A percentile compares a stretch with the other conserved stretches of the same genome.
Conservation (phyloP, 2,888 invertebrate species). For the Crepidodera aurea region DNA sequence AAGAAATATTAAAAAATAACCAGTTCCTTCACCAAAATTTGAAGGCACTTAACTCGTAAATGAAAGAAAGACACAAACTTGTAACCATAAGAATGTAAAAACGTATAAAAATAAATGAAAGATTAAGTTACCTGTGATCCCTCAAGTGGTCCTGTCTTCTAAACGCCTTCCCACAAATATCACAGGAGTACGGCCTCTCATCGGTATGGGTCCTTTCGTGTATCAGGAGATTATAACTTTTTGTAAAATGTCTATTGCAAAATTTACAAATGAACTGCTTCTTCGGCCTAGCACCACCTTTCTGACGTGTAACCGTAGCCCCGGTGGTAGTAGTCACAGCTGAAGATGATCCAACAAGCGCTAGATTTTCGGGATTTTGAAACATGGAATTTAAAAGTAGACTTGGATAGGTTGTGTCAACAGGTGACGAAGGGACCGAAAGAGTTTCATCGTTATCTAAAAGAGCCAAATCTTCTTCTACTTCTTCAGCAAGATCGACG, state of each 20-base stretch:
- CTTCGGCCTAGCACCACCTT: slow-evolving; percentile 69
- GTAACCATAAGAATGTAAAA: neutral
- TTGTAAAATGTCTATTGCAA: slow-evolving; percentile 97
- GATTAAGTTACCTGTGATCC: slow-evolving; percentile 80
- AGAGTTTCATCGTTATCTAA: slow-evolving; percentile 75
- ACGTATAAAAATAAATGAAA: too few relatives aligned
- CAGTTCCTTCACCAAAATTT: too few relatives aligned
- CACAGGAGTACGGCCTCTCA: slow-evolving; percentile 96
- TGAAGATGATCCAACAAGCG: slow-evolving; percentile 61
- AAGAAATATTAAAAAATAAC: too few relatives aligned
- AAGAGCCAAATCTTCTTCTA: slow-evolving; percentile 77
- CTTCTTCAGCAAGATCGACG: slow-evolving; percentile 74
- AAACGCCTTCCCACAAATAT: slow-evolving; percentile 97
- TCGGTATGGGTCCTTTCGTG: slow-evolving; percentile 98
- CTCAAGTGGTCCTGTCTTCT: slow-evolving; percentile 94
- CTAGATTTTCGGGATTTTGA: slow-evolving; percentile 66
- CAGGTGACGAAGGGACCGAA: slow-evolving; percentile 66
- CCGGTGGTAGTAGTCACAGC: slow-evolving; percentile 59
- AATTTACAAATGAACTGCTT: slow-evolving; percentile 97
- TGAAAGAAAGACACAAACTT: too few relatives aligned
- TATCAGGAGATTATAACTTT: slow-evolving; percentile 95
- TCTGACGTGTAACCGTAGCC: slow-evolving; percentile 55
- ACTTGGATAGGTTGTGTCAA: slow-evolving; percentile 76
- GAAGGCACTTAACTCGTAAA: too few relatives aligned
- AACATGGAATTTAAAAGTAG: slow-evolving; percentile 75